Base-by-base conservation (phyloP, 1,140 invertebrate genomes). In the Drosophila saltans region DNA sequence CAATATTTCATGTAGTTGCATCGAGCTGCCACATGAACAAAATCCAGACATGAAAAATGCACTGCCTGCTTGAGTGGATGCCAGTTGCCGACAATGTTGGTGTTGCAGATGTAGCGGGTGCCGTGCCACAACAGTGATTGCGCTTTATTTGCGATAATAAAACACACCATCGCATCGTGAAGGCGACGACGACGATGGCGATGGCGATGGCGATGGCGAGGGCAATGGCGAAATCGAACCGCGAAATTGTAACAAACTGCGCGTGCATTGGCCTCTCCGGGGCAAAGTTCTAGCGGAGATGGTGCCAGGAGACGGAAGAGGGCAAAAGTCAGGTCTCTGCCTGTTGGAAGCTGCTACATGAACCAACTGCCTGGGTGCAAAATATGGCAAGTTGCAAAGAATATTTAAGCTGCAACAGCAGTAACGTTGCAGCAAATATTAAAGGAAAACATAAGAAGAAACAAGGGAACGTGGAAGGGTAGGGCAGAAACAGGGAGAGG, bases 111-210 rank as follows among this genome's bases (percentile, higher is more conserved):
- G 73, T 59, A 76, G 82, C 78, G 78, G 79, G 69, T 86, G 83
- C 82, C 85, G 69, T 86, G 84, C 83, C 85, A 89, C 83, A 88
- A 79, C 83, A 91, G 90, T 91, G 89, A 91, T 91, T 91, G 89
- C 88, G 88, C 88, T 91, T 91, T 91, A 91, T 91, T 91, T 91
- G 88, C 77, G 79, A 91, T 91, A 91, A 91, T 91, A 91, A 91
- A 91, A 91, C 88, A 91, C 80, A 81, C 83, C 88, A 89, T 89
- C 75, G 80, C 85, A 66, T 69, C 68, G 57, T 64, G 76, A 81
- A 71, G 78, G 81, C 69, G 82, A 59, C 61, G 45, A 71, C 62
- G 39, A 56, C 61, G 40, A 41, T 16, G 78, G 81, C 69, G 78
- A 59, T 57, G 45, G 69, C 62, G 39, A 56, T 56, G 40, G 36